Evolutionary conservation across 2,888 invertebrate genomes (phyloP), one percentile per base, ranked within the genome.

Genomic region (Ophioninae sp.): DNA sequence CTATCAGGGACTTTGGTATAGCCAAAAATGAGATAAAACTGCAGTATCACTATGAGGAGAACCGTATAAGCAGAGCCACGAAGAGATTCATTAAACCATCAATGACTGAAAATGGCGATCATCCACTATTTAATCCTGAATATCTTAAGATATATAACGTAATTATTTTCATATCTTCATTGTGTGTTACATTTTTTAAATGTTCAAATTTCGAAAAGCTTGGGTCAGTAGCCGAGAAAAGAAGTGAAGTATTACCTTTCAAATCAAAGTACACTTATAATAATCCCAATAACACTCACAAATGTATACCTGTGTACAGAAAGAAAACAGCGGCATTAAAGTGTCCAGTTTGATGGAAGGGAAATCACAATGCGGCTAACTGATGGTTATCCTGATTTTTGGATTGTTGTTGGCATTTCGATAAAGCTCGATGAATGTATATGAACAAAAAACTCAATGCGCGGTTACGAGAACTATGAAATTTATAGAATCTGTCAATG

Each of bases 81-180:
- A 94, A 96, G 61, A 94, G 93, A 72, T 97, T 95, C 87, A 93
- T 94, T 2, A 97, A 96, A 88, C 96, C 97, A 0, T 95, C 95
- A 6, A 92, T 95, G 76, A 95, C 95, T 0, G 96, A 97, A 88
- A 95, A 96, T 87, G 96, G 96, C 0, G 95, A 96, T 6, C 94
- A 95, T 86, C 93, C 96, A 10, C 91, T 94, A 59, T 96, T 95
- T 86, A 94, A 95, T 89, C 95, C 95, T 0, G 94, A 95, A 5
- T 94, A 95, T 84, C 95, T 95, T 0, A 93, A 94, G 23, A 95
- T 95, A 56, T 97, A 96, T 88, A 95, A 95, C 88, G 96, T 95
- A 90, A 92, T 92, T 92, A 79, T 56, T 61, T 56, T 7, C 8
- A n/a, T n/a, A 30, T 58, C 8, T 10, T 22, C 1, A 51, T 65